A percentile compares a stretch with the other conserved stretches of the same genome.
Conservation (phyloP, 2,888 invertebrate species). For the Microplitis deprimator region DNA sequence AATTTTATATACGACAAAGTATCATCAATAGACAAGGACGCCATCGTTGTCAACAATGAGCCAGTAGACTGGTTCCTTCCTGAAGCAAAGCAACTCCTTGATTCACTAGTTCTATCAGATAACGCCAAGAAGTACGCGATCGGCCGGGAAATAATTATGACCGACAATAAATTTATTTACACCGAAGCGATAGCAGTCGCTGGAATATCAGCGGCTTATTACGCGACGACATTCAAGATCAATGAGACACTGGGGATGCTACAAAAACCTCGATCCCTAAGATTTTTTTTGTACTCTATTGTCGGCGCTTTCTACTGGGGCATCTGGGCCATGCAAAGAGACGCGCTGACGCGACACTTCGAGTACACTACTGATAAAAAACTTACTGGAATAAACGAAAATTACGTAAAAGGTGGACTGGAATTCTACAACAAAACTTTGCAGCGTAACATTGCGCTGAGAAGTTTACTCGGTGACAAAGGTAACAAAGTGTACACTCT, state of each 20-base stretch:
- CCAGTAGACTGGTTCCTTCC: slow-evolving; percentile 78
- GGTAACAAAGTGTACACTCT: slow-evolving; percentile 78
- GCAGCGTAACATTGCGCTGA: slow-evolving; percentile 81
- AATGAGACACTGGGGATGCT: slow-evolving; percentile 76
- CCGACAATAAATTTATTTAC: slow-evolving; percentile 75
- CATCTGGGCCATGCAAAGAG: slow-evolving; percentile 78
- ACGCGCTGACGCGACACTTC: slow-evolving; percentile 76
- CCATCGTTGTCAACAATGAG: slow-evolving; percentile 76
- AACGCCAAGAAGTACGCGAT: slow-evolving; percentile 87
- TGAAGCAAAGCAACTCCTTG: slow-evolving; percentile 76
- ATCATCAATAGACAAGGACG: slow-evolving; percentile 74
- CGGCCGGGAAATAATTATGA: slow-evolving; percentile 81
- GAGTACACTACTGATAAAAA: slow-evolving; percentile 78
- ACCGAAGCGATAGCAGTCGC: slow-evolving; percentile 74
- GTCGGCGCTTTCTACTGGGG: slow-evolving; percentile 75
- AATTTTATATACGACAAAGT: slow-evolving; percentile 77
- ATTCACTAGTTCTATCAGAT: slow-evolving; percentile 82
- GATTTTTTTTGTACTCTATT: slow-evolving; percentile 74
- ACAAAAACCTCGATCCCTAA: slow-evolving; percentile 72
- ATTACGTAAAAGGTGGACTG: slow-evolving; percentile 81
- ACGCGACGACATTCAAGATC: slow-evolving; percentile 53
- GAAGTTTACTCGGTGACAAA: slow-evolving; percentile 77
- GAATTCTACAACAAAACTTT: slow-evolving; percentile 84
- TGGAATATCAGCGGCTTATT: slow-evolving; percentile 27
- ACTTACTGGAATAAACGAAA: slow-evolving; percentile 75